Evolutionary conservation across 2,113 vertebrate genomes (phyloP).

Genomic region (Dicaeum eximium): DNA sequence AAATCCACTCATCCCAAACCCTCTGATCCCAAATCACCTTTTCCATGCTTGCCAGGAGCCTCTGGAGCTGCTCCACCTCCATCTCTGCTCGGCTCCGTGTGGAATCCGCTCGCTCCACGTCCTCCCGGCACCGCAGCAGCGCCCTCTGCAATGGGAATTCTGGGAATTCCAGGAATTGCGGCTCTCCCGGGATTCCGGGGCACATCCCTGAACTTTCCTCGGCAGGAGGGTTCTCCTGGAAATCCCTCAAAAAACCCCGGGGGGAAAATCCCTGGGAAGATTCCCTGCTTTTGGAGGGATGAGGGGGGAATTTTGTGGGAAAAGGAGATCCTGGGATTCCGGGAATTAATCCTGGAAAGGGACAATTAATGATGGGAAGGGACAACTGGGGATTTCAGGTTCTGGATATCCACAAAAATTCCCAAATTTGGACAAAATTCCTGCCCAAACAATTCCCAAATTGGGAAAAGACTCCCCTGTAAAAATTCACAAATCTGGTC

Average conservation of each 20-base stretch:
- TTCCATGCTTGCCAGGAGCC: neutral
- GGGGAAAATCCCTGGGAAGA: neutral
- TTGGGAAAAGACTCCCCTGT: too few species aligned
- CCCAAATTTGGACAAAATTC: too few species aligned
- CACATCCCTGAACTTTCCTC: neutral
- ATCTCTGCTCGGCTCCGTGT: neutral
- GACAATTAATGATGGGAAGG: too few species aligned
- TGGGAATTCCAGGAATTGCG: neutral
- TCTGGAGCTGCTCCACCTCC: neutral
- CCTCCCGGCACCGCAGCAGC: neutral
- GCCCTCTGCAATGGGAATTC: neutral
- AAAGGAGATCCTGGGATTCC: too few species aligned
- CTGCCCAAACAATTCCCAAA: too few species aligned
- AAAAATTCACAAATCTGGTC: too few species aligned
- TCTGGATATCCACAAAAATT: too few species aligned
- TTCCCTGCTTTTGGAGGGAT: too few species aligned
- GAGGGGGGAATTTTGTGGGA: too few species aligned
- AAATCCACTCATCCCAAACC: neutral
- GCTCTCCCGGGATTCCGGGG: neutral
- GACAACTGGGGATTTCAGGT: too few species aligned
- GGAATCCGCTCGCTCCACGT: neutral
- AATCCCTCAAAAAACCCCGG: neutral
- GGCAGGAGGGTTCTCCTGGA: neutral
- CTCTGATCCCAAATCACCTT: neutral
- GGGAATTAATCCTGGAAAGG: too few species aligned